Conservation (phyloP, 2,888 invertebrate species). For the Suillia variegata region DNA sequence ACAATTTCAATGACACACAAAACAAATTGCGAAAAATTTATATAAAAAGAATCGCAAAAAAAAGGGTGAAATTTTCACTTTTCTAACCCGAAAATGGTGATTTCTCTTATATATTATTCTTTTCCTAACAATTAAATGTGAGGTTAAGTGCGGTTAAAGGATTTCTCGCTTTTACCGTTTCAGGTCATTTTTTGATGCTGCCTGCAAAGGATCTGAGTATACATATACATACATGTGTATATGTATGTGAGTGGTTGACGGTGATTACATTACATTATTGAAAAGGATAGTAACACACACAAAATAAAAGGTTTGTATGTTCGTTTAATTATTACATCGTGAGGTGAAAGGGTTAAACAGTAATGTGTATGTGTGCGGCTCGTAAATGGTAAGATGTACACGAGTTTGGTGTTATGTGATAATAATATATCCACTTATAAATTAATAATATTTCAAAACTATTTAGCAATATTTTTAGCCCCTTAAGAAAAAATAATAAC, state of each 20-base stretch:
- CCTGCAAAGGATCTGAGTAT: no score
- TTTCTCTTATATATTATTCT: background rate
- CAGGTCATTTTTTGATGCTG: background rate
- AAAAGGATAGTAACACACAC: background rate
- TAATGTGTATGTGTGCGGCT: no score
- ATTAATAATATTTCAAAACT: no score
- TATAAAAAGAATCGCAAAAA: background rate
- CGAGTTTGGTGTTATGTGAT: no score
- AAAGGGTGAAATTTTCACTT: conserved; percentile 4
- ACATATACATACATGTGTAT: no score
- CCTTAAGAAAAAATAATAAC: no score
- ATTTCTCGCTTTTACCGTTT: background rate
- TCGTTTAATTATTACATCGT: background rate
- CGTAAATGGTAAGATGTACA: no score
- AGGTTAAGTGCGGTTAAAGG: background rate
- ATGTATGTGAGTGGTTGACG: background rate
- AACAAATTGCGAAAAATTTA: conserved; percentile 8
- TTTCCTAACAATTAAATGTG: background rate
- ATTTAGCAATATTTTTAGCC: no score
- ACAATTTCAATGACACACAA: conserved; percentile 8
- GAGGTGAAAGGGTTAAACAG: conserved; percentile 3
- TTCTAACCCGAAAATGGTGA: background rate
- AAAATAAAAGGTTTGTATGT: no score
- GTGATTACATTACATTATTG: conserved; percentile 3
- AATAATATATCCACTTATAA: no score